Base-by-base conservation (phyloP, 2,888 invertebrate genomes). In the Adineta ricciae region DNA sequence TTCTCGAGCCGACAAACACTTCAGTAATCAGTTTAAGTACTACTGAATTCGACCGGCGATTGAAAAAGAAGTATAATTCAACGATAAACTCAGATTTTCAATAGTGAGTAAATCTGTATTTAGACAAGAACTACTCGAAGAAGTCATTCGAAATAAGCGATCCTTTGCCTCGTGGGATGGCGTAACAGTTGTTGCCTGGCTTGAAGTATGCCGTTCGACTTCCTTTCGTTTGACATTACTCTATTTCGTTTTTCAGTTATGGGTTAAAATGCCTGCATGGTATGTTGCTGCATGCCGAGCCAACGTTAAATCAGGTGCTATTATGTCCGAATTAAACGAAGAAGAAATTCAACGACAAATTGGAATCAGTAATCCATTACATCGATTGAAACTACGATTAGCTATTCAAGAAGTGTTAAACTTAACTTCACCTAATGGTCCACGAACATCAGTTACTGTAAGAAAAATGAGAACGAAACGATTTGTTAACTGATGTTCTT, bases 251-350 rank as follows among this genome's bases (percentile, higher is more conserved):
- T 11, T 46, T 46, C 11, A 91, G 92, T 92, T 99, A 87, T 99
- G 99, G 99, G 99, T 99, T 38, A 99, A 99, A 87, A 99, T 99
- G 99, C 99, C 99, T 5, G 97, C 97, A 8, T 99, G 99, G 95
- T 98, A 98, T 92, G 93, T 93, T 88, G 98, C 99, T 54, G 99
- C 99, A 4, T 99, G 99, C 90, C 93, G 97, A 87, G 99, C 99
- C 86, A 99, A 99, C 91, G 99, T 99, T 88, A 99, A 99, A 92
- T 96, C 96, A 86, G 99, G 99, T 86, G 98, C 99, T 88, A 99
- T 99, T 89, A 99, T 99, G 99, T 97, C 97, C 88, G 98, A 98
- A 85, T 93, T 99, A 83, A 96, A 96, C 89, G 99, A 99, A 92
- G 97, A 97, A 87, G 99, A 99, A 93, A 99, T 99, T 88, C 99